Evolutionary conservation across 1,140 invertebrate genomes (phyloP), one percentile per base, ranked within the genome.

Genomic region (Centruroides vittatus): DNA sequence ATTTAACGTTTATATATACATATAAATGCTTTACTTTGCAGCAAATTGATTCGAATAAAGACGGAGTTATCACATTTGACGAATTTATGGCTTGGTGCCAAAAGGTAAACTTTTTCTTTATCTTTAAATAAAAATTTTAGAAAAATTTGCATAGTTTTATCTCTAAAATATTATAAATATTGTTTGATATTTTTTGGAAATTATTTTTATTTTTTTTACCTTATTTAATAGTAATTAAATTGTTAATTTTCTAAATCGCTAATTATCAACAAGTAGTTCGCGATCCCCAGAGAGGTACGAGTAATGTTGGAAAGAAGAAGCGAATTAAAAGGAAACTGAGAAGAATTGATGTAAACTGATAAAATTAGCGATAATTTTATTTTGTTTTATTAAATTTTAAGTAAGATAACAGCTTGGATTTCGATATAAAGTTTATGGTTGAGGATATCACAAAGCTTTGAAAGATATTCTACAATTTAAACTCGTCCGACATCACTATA

Each of bases 21-120:
- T 13, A 49, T 55, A 36, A 53, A 55, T 65, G 49, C 57, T 64
- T 66, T 36, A 62, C 50, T 63, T 77, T 79, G 4, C 78, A 92
- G 88, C 77, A 86, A 69, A 90, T 92, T 71, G 88, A 92, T 71
- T 78, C 82, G 3, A 87, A 90, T 71, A 82, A 87, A 61, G 88
- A 90, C 70, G 89, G 88, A 3, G 84, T 86, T 10, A 86, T 92
- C 46, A 86, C 88, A 4, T 86, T 88, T 57, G 86, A 89, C 66
- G 88, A 91, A 73, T 75, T 91, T 69, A 82, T 85, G 11, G 80
- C 86, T 58, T 89, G 87, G 85, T 89, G 86, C 72, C 63, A 69
- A 63, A 70, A 66, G 56, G 68, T 69, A 63, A 61, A 36, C 9
- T 51, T 52, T 11, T 47, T 7, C 46, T 55, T 36, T 46, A 50